phyloP scores from a whole-genome alignment of 2,113 vertebrate species.

The Columba janthina region DNA sequence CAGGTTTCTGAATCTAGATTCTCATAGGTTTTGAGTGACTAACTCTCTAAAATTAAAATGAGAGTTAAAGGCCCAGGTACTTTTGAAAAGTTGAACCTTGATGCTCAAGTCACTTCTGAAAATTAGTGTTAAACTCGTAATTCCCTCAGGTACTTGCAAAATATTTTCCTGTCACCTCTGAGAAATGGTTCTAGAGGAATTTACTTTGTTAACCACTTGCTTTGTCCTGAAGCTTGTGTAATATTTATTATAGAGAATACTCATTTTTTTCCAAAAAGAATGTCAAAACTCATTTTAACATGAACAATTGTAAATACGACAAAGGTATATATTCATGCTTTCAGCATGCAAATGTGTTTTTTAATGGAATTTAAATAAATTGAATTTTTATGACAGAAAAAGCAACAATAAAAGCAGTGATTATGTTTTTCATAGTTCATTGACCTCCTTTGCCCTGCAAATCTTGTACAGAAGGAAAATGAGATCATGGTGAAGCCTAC shows the following conservation, averaged over 20 bases:
- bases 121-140: neutral
- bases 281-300: constrained; percentile 39
- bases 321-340: constrained; percentile 77
- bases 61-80: neutral
- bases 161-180: neutral
- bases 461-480: constrained; percentile 78
- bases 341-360: constrained; percentile 74
- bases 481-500: constrained; percentile 77
- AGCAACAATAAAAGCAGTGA: constrained; percentile 76
- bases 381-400: constrained; percentile 78
- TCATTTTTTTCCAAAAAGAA: constrained; percentile 37
- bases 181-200: neutral
- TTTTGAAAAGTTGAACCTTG: neutral
- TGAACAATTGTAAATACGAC: constrained; percentile 73
- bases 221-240: constrained; percentile 38
- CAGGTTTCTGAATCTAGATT: constrained; percentile 20
- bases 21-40: neutral
- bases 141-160: neutral
- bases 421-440: constrained; percentile 84
- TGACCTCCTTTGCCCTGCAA: constrained; percentile 82
- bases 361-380: constrained; percentile 81
- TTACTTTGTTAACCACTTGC: constrained; percentile 41
- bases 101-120: neutral
- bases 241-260: constrained; percentile 52
- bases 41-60: constrained; percentile 9